Evolutionary conservation across 2,888 invertebrate species (phyloP).

Genomic region (Dolichomitus sp.): DNA sequence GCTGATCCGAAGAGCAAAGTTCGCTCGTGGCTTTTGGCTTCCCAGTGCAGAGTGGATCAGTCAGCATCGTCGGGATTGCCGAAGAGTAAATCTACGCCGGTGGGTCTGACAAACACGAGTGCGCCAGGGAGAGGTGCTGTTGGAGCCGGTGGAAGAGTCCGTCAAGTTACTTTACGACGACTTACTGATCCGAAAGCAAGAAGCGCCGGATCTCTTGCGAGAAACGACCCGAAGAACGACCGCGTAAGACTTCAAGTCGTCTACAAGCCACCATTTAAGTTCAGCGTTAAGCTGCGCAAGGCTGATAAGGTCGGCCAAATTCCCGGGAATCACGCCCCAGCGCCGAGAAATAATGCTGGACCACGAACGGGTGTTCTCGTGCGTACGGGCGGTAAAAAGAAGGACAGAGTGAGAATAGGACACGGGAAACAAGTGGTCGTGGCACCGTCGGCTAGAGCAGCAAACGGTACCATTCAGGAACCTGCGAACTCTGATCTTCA

Average conservation of each 20-base stretch:
- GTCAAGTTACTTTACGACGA: conserved; percentile 72
- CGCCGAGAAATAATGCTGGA: conserved; percentile 64
- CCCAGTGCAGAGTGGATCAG: conserved; percentile 83
- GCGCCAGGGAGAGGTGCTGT: conserved; percentile 85
- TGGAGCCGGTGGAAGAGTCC: conserved; percentile 88
- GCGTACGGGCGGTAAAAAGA: conserved; percentile 80
- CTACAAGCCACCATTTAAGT: conserved; percentile 95
- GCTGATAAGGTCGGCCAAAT: conserved; percentile 89
- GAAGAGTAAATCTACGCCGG: conserved; percentile 95
- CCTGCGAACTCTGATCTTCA: conserved; percentile 88
- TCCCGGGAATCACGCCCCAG: conserved; percentile 85
- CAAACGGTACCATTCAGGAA: conserved; percentile 49
- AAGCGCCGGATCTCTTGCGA: conserved; percentile 91
- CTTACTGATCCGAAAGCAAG: conserved; percentile 87
- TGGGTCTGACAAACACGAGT: conserved; percentile 88
- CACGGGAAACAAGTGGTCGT: conserved; percentile 62
- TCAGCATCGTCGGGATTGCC: conserved; percentile 87
- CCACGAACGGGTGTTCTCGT: conserved; percentile 87
- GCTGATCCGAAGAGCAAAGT: conserved; percentile 91
- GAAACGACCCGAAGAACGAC: conserved; percentile 87
- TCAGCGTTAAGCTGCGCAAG: conserved; percentile 93
- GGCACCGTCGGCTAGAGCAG: conserved; percentile 47
- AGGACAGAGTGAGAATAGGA: conserved; percentile 78
- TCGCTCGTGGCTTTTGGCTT: conserved; percentile 94
- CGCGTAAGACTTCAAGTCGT: conserved; percentile 92